A percentile compares a stretch with the other conserved stretches of the same genome.
Conservation (phyloP, 53 echinoderm and acorn worm genomes). For the Pentamera pediparva region DNA sequence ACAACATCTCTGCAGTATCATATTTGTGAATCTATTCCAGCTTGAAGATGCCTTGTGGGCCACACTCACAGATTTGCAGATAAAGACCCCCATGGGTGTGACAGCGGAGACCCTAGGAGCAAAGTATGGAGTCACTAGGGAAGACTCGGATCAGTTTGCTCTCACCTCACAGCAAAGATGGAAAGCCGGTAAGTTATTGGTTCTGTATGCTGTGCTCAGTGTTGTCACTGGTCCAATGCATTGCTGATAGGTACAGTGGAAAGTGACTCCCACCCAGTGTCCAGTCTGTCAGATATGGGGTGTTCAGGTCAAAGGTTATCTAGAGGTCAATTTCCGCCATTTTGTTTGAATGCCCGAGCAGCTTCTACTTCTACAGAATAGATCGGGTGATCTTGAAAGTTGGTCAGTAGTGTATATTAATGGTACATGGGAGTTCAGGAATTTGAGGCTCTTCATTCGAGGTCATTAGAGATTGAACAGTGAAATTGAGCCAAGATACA, state of each 20-base stretch:
- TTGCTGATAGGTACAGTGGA: not conserved
- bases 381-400: no score
- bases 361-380: no score
- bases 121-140: constrained; percentile 68
- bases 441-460: no score
- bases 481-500: no score
- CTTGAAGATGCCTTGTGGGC: constrained; percentile 94
- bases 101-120: constrained; percentile 89
- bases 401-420: not conserved
- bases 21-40: constrained; percentile 23
- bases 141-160: constrained; percentile 89
- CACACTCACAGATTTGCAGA: constrained; percentile 86
- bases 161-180: constrained; percentile 77
- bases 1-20: not conserved
- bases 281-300: no score
- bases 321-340: no score
- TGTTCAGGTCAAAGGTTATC: no score
- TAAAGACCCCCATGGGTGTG: constrained; percentile 95
- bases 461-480: no score
- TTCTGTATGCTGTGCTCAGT: not conserved
- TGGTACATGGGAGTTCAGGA: not conserved
- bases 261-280: not conserved
- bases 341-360: no score
- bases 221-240: not conserved
- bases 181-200: constrained; percentile 50